Evolutionary conservation across 2,113 vertebrate species (phyloP).

Genomic region (Rattus rattus): DNA sequence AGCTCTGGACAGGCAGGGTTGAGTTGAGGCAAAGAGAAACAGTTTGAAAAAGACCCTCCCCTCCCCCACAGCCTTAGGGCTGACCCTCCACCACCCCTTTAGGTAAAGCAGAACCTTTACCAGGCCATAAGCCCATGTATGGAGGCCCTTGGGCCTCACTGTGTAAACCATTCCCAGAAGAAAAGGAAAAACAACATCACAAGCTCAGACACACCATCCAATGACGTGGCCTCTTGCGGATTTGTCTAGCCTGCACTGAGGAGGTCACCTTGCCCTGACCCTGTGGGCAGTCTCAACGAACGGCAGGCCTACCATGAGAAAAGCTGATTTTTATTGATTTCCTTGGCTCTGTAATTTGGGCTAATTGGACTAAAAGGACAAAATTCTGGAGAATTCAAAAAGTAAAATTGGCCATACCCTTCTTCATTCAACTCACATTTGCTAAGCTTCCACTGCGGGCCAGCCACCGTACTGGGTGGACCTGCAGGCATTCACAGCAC

Average conservation of each 20-base stretch:
- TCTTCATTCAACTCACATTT: constrained; percentile 54
- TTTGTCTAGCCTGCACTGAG: background rate
- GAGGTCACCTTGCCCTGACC: constrained; percentile 54
- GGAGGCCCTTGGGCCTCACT: background rate
- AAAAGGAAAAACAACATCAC: constrained; percentile 31
- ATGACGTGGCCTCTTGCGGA: background rate
- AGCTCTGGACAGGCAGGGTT: background rate
- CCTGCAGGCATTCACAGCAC: background rate
- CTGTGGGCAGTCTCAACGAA: constrained; percentile 24
- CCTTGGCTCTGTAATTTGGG: constrained; percentile 51
- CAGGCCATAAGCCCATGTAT: background rate
- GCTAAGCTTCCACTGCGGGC: background rate
- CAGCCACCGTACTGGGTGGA: background rate
- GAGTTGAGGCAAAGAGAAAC: background rate
- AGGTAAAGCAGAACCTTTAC: background rate
- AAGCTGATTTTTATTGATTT: constrained; percentile 58
- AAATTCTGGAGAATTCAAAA: background rate
- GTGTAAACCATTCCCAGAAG: background rate
- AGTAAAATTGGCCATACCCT: background rate
- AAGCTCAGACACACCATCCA: constrained; percentile 43
- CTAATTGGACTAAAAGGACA: constrained; percentile 46
- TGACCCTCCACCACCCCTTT: background rate
- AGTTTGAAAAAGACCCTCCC: background rate
- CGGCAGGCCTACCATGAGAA: constrained; percentile 15
- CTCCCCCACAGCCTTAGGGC: background rate